phyloP scores from a whole-genome alignment of 2,797 vertebrate genomes.

The Agapornis canus region DNA sequence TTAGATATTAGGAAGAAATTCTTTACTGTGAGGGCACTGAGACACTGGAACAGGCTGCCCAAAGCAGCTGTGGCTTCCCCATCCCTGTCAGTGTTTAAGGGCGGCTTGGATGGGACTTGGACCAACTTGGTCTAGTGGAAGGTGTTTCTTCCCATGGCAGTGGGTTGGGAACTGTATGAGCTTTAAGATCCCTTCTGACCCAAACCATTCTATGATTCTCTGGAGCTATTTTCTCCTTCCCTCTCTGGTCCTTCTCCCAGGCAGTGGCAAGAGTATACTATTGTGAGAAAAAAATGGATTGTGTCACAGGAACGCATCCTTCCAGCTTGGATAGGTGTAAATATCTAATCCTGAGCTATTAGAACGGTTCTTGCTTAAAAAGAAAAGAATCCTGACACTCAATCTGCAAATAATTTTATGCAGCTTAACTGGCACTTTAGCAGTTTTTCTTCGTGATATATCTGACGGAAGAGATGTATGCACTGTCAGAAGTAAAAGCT shows the following conservation, averaged over 20 bases:
- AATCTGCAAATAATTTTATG: constrained; percentile 33
- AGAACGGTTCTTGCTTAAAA: background rate
- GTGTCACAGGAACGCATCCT: background rate
- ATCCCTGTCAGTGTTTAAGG: background rate
- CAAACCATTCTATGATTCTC: background rate
- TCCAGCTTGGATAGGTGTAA: background rate
- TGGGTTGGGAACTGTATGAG: background rate
- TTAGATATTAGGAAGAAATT: background rate
- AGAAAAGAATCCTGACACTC: background rate
- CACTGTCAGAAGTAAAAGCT: constrained; percentile 27
- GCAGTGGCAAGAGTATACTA: background rate
- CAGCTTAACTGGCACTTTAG: background rate
- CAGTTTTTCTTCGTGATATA: constrained; percentile 6
- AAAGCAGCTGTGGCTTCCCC: background rate
- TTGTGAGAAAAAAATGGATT: background rate
- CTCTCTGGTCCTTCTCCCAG: background rate
- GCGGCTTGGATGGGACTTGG: background rate
- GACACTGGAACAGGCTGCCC: background rate
- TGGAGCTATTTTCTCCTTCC: background rate
- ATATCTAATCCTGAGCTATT: background rate
- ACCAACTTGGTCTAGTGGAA: background rate
- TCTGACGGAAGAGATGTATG: constrained; percentile 28
- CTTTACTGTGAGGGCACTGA: background rate
- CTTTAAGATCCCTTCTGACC: background rate
- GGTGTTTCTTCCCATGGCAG: background rate